These are phyloP conservation scores for Eilema depressum DNA, from an alignment of 2,888 invertebrate species.

Conservation along the genomic window DNA sequence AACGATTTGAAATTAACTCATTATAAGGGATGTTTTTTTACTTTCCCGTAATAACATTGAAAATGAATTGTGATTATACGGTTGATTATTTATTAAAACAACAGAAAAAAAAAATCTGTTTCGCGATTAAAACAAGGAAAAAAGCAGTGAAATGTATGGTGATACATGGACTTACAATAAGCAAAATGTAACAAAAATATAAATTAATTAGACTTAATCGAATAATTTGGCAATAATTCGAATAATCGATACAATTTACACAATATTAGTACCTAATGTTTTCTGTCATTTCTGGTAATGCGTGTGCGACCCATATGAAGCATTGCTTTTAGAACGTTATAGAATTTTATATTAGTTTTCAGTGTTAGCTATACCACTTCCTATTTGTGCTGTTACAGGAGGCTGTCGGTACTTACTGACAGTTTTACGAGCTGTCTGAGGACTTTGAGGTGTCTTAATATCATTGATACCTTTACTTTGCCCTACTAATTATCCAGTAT, in stretches of 20 bases:
- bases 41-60: background rate
- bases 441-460: no score
- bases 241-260: no score
- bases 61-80: background rate
- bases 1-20: conserved; percentile 6
- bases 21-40: background rate
- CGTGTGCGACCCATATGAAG: background rate
- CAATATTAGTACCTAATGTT: no score
- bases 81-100: background rate
- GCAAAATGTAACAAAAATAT: no score
- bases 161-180: no score
- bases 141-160: background rate
- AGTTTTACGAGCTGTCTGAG: background rate
- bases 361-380: background rate
- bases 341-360: background rate
- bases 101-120: background rate
- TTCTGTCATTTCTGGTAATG: no score
- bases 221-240: no score
- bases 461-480: no score
- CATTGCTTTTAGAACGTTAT: no score
- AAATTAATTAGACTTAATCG: no score
- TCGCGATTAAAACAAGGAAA: no score
- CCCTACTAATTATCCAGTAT: no score
- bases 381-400: background rate
- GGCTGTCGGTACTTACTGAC: background rate